A percentile compares a stretch with the other conserved stretches of the same genome.
Conservation (phyloP, 1,140 invertebrate genomes). For the Protaetia brevitarsis region DNA sequence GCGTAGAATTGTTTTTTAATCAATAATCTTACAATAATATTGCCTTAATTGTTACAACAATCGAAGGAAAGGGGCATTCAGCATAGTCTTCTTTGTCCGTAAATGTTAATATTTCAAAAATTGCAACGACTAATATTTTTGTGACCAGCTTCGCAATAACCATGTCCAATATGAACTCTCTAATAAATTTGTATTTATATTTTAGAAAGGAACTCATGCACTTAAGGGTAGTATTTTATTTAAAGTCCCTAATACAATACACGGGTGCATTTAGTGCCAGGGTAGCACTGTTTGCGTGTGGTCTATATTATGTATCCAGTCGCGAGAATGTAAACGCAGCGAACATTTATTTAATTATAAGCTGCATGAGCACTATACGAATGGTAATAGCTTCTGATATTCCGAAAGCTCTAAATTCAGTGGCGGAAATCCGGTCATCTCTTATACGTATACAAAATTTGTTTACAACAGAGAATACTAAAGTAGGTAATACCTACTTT, state of each 20-base stretch:
- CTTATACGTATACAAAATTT: conserved; percentile 63
- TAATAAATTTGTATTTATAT: not conserved
- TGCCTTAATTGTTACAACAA: no score
- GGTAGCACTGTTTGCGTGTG: conserved; percentile 44
- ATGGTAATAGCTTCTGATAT: conserved; percentile 71
- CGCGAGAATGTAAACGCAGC: conserved; percentile 67
- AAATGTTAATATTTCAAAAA: no score
- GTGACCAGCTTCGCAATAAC: no score
- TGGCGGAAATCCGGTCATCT: conserved; percentile 55
- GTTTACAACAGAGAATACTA: conserved; percentile 57
- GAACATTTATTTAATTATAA: conserved; percentile 70
- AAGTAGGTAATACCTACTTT: conserved; percentile 4
- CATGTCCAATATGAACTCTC: no score
- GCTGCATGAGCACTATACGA: conserved; percentile 69
- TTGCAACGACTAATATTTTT: no score
- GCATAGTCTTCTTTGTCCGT: no score
- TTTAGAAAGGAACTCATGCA: conserved; percentile 25
- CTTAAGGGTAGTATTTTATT: conserved; percentile 23
- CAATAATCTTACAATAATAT: no score
- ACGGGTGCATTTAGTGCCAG: not conserved
- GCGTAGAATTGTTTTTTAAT: no score
- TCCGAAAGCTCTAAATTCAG: conserved; percentile 61
- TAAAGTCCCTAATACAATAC: not conserved
- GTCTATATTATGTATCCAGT: conserved; percentile 68
- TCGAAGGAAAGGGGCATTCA: no score